Base-by-base conservation (phyloP, 2,797 vertebrate species). In the Microchirus variegatus region DNA sequence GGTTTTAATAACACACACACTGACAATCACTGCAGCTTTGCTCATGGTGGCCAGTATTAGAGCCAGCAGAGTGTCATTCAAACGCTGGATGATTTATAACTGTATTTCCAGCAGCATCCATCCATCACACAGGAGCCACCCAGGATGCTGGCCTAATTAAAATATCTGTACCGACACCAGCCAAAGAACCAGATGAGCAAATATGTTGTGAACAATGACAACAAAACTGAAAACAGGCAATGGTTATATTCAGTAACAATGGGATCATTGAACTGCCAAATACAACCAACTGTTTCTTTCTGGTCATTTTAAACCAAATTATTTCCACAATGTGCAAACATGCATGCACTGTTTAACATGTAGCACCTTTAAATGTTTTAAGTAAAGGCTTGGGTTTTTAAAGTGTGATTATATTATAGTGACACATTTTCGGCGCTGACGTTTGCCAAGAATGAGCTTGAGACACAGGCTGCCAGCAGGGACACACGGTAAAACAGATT, bases 41-140 rank as follows among this genome's bases (percentile, higher is more conserved):
- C 65, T 66, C 57, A 59, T 9, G 15, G 59, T 5, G 57, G 70
- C 46, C 42, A 3, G 64, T 69, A 70, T 67, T 78, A 73, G 63
- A 82, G 77, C 78, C 81, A 73, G 81, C 70, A 66, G 73, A 72
- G 77, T 82, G 75, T 78, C 78, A 77, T 82, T 85, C 82, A 81
- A 76, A 3, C 9, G 43, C 26, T 0, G 10, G 63, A 77, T 91
- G 90, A 90, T 91, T 90, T 87, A 89, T 91, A 83, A 67, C 73
- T 70, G 67, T 80, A 78, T 80, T 80, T 85, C 59, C 69, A 75
- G 58, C 72, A 58, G 66, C 53, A 26, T 56, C 56, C 36, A 89
- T 88, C 75, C 75, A 82, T 89, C 84, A 88, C 14, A 10, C 10
- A 3, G 11, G 69, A 75, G 70, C 76, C 78, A 78, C 67, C 77